Base-by-base conservation (phyloP, 2,888 invertebrate species). In the Tribolium freemani region DNA sequence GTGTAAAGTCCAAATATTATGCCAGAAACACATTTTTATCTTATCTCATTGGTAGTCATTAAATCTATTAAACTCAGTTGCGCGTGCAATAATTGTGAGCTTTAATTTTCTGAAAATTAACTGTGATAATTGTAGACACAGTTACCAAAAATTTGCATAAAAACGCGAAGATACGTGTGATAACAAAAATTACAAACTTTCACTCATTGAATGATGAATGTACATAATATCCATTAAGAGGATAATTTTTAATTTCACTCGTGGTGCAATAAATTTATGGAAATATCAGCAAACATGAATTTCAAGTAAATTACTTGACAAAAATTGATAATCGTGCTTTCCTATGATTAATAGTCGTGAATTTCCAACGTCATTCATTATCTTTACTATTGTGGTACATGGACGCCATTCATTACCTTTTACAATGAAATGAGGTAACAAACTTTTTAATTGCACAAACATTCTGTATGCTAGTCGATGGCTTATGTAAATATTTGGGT, bases 401-500 rank as follows among this genome's bases (percentile, higher is more conserved):
- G 38, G 38, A 38, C 9, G 38, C 38, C 38, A 38, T 38, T 38
- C 38, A 38, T 38, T 38, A n/a, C n/a, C 8, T 5, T 38, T 38
- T 38, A 38, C 38, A 8, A n/a, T 38, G 38, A 38, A 38, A 38
- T 38, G 38, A 38, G 38, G 38, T 38, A 38, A 38, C 38, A 38
- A n/a, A 38, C 38, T 38, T 38, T 26, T n/a, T 38, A 38, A 38
- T 38, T 38, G 38, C n/a, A n/a, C n/a, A 38, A 38, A 38, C 26
- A 26, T 38, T 38, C 8, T 38, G 38, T 38, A 38, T 38, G 8
- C 38, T 38, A n/a, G 8, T 8, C 38, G n/a, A 9, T 8, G 38
- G 38, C n/a, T 38, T 38, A 38, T 38, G 38, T n/a, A 50, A 50
- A 50, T 54, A 54, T 54, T 54, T 54, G 9, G 26, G 54, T 54